Base-by-base conservation (phyloP, 2,888 invertebrate species). In the Beris morrisii region DNA sequence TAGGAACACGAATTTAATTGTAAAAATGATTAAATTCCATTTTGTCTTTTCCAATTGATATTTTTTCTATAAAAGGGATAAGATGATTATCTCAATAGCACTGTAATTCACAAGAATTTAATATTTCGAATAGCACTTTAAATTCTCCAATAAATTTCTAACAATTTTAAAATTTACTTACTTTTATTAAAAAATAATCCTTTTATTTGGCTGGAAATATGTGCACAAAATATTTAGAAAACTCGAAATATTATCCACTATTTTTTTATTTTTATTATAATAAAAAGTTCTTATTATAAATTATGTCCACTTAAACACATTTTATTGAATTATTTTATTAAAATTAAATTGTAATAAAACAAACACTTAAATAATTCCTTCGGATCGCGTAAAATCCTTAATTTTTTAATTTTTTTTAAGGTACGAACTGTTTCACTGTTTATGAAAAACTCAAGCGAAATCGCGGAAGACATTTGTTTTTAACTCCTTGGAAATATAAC, bases 391-490 rank as follows among this genome's bases (percentile, higher is more conserved):
- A 22, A 22, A 22, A 22, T 22, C 22, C 22, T 22, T 22, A 22
- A 22, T 22, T 56, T 7, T 15, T n/a, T 43, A 56, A 30, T 45
- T 58, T 45, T 12, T 52, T 50, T 11, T 50, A 50, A 32, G 70
- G 67, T 70, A 69, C 69, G 69, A 69, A 71, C 70, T 64, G 69
- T 69, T 69, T 66, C 69, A 72, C 66, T 69, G 71, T 67, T 70
- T 57, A 70, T 69, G 69, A 70, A 70, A 69, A 68, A 72, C 71
- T 72, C 70, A 69, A 70, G 68, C 64, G 57, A 68, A 69, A 64
- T 68, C 68, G 38, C 68, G 66, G 57, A 66, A 66, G 68, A 59
- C 66, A 69, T 71, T 70, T 69, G 70, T 69, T 72, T 71, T 71
- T 72, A 72, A 72, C 69, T 72, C 71, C 69, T 71, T 68, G 65